Base-by-base conservation (phyloP, 2,888 invertebrate species). In the Rotaria sp. region DNA sequence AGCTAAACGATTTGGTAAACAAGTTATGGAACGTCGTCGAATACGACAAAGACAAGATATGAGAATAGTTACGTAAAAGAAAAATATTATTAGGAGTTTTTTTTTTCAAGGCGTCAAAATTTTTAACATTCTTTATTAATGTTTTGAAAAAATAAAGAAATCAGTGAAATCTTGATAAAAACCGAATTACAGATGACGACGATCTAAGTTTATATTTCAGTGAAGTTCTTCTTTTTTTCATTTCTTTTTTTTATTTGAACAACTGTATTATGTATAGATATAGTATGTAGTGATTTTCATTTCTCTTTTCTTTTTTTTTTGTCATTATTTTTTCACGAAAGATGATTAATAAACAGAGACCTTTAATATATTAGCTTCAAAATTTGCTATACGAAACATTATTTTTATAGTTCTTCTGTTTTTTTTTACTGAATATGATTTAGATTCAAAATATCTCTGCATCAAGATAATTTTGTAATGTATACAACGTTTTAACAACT, bases 201-300 rank as follows among this genome's bases (percentile, higher is more conserved):
- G 67, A 67, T 30, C 2, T 21, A 67, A 67, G 35, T 67, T 67
- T 30, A 35, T 67, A 35, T 67, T 67, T 67, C 67, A 67, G 67
- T 67, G 35, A 35, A 67, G 35, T 21, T 18, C 21, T 35, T 35
- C 21, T 21, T 35, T 67, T 67, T 67, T 30, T 35, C 21, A 21
- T 59, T 15, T 10, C 38, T 21, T 35, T 67, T 67, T 67, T 55
- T 55, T 35, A 35, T 67, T 67, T 67, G 35, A 67, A 67, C 35
- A 67, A 67, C 67, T 67, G 67, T 67, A 67, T 67, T 67, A 18
- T 67, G 67, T 67, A 67, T 67, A 67, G 67, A 67, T 67, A 18
- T 67, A 67, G 67, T 35, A 8, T 67, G 35, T 67, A 67, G 67
- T 21, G 67, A 67, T 35, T 67, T 67, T 30, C 30, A 18, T 55